phyloP scores from a whole-genome alignment of 2,113 vertebrate species.

The Xenotilapia flavipinnis region DNA sequence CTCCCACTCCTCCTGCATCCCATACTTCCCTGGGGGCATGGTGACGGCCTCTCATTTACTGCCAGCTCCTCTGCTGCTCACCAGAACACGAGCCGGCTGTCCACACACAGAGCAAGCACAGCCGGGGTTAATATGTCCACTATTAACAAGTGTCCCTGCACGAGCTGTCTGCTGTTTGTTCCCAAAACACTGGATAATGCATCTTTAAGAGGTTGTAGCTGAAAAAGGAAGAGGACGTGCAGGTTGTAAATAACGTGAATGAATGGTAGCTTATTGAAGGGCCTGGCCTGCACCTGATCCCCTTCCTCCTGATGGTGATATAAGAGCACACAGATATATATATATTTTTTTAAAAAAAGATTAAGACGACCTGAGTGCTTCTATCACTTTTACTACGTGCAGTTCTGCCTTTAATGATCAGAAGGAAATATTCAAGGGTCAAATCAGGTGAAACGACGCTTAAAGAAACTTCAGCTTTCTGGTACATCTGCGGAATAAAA shows the following conservation, averaged over 20 bases:
- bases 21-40: slow-evolving; percentile 94
- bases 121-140: slow-evolving; percentile 21
- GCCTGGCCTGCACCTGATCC: background rate
- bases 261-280: background rate
- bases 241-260: background rate
- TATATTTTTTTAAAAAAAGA: no score
- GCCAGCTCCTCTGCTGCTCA: slow-evolving; percentile 64
- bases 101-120: slow-evolving; percentile 10
- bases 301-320: background rate
- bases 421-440: background rate
- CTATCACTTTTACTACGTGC: background rate
- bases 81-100: background rate
- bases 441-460: slow-evolving; percentile 3
- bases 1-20: slow-evolving; percentile 90
- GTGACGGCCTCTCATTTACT: slow-evolving; percentile 75
- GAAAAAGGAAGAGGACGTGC: background rate
- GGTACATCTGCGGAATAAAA: background rate
- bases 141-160: background rate
- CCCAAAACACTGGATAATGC: background rate
- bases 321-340: background rate
- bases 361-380: background rate
- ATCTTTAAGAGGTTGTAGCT: background rate
- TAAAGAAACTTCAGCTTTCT: background rate
- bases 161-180: background rate
- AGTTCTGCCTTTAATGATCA: background rate